phyloP scores from a whole-genome alignment of 1,140 invertebrate genomes.

The Lysiphlebus fabarum region DNA sequence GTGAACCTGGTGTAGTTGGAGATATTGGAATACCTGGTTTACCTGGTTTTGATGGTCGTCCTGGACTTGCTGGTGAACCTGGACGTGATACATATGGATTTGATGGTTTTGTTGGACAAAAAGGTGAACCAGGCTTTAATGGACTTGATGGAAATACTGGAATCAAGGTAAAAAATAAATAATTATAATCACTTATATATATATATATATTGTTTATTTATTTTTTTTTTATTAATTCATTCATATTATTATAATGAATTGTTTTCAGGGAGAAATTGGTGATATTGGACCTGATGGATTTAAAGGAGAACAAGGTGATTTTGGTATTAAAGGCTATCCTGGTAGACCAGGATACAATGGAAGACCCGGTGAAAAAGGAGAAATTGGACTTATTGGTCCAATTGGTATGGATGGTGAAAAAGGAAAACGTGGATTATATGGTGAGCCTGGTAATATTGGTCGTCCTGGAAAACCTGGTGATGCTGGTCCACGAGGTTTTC shows the following conservation, averaged over 20 bases:
- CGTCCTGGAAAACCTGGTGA: slow-evolving; percentile 49
- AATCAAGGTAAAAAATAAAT: slow-evolving; percentile 43
- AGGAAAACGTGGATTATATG: slow-evolving; percentile 55
- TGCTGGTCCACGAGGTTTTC: slow-evolving; percentile 33
- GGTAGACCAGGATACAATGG: slow-evolving; percentile 50
- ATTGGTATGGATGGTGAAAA: slow-evolving; percentile 44
- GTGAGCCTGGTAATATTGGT: slow-evolving; percentile 59
- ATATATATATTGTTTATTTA: too few relatives aligned
- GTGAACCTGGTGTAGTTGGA: slow-evolving; percentile 57
- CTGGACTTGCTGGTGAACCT: slow-evolving; percentile 57
- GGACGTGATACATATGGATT: slow-evolving; percentile 44
- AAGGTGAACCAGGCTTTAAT: slow-evolving; percentile 50
- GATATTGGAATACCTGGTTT: slow-evolving; percentile 53
- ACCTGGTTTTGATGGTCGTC: slow-evolving; percentile 52
- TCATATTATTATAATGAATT: slow-evolving; percentile 20
- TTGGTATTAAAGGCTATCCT: slow-evolving; percentile 44
- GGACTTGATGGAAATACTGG: slow-evolving; percentile 54
- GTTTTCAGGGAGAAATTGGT: slow-evolving; percentile 50
- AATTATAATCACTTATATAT: slow-evolving; percentile 34
- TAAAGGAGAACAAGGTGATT: slow-evolving; percentile 49
- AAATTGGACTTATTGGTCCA: slow-evolving; percentile 46
- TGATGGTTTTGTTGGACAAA: slow-evolving; percentile 47
- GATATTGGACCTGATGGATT: slow-evolving; percentile 47
- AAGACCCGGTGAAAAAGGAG: slow-evolving; percentile 49
- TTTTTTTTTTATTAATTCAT: slow-evolving; percentile 8